These are phyloP conservation scores for Chaetorhynchus papuensis DNA, from an alignment of 2,113 vertebrate species.

Conservation along the genomic window DNA sequence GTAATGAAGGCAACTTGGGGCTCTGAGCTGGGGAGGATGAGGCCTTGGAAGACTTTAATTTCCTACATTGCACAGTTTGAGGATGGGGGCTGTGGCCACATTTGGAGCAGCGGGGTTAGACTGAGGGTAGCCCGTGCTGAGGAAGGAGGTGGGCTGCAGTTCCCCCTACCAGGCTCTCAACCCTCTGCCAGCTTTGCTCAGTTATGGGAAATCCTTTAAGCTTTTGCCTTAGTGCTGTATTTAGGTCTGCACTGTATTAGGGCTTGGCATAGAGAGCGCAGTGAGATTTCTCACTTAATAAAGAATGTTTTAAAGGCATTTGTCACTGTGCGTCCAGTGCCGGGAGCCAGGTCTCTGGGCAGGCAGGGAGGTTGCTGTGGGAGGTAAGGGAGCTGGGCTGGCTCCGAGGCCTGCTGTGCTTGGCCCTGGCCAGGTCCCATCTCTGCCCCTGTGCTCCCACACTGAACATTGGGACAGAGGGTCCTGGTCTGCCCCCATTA, in stretches of 20 bases:
- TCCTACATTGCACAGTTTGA: fast-evolving
- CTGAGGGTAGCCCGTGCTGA: not conserved
- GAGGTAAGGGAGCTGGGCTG: not conserved
- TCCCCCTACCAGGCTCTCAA: not conserved
- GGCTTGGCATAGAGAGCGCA: not conserved
- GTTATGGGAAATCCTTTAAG: constrained; percentile 51
- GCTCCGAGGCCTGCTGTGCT: fast-evolving
- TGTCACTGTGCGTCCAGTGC: fast-evolving
- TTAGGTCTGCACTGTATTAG: constrained; percentile 21
- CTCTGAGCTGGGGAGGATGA: not conserved
- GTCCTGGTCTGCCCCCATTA: not conserved
- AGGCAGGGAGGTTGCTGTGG: not conserved
- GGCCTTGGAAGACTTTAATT: not conserved
- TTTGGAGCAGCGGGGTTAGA: not conserved
- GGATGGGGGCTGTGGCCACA: not conserved
- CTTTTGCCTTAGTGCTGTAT: constrained; percentile 37
- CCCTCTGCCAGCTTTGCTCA: constrained; percentile 17
- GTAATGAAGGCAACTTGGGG: fast-evolving
- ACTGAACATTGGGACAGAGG: fast-evolving
- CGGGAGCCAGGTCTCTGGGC: not conserved
- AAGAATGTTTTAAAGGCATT: not conserved
- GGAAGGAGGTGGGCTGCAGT: not conserved
- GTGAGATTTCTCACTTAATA: not conserved
- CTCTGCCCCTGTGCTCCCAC: not conserved
- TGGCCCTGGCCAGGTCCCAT: not conserved